phyloP scores from a whole-genome alignment of 2,113 vertebrate species.

The Planiliza haematocheilus region DNA sequence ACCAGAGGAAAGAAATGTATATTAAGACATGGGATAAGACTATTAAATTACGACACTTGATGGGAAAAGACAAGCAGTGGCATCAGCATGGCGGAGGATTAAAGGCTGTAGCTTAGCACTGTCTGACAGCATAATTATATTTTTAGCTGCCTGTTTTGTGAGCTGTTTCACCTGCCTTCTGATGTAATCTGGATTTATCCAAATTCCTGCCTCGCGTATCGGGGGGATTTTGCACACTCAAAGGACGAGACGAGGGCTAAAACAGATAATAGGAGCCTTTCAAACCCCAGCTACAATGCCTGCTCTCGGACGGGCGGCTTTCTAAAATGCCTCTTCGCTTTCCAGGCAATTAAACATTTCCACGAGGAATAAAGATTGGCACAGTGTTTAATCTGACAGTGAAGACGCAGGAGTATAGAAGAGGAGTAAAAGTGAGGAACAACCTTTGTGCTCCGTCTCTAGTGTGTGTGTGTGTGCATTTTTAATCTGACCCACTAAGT shows the following conservation, averaged over 20 bases:
- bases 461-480: slow-evolving; percentile 24
- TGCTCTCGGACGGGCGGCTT: slow-evolving; percentile 8
- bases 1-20: slow-evolving; percentile 46
- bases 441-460: slow-evolving; percentile 17
- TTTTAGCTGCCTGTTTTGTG: slow-evolving; percentile 50
- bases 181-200: slow-evolving; percentile 71
- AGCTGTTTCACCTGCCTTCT: slow-evolving; percentile 69
- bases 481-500: slow-evolving; percentile 31
- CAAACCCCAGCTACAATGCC: slow-evolving; percentile 30
- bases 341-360: slow-evolving; percentile 70
- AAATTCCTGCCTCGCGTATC: slow-evolving; percentile 54
- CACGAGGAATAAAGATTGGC: slow-evolving; percentile 59
- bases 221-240: slow-evolving; percentile 38
- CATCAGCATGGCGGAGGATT: slow-evolving; percentile 52
- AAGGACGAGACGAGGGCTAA: slow-evolving; percentile 26
- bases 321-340: slow-evolving; percentile 56
- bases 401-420: slow-evolving; percentile 47
- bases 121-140: slow-evolving; percentile 64
- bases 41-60: slow-evolving; percentile 52
- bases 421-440: slow-evolving; percentile 28
- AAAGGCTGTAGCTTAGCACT: slow-evolving; percentile 47
- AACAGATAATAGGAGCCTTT: slow-evolving; percentile 35
- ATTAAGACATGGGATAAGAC: slow-evolving; percentile 36
- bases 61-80: slow-evolving; percentile 39
- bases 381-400: slow-evolving; percentile 51